phyloP scores from a whole-genome alignment of 1,140 invertebrate species.

The Monomorium pharaonis region DNA sequence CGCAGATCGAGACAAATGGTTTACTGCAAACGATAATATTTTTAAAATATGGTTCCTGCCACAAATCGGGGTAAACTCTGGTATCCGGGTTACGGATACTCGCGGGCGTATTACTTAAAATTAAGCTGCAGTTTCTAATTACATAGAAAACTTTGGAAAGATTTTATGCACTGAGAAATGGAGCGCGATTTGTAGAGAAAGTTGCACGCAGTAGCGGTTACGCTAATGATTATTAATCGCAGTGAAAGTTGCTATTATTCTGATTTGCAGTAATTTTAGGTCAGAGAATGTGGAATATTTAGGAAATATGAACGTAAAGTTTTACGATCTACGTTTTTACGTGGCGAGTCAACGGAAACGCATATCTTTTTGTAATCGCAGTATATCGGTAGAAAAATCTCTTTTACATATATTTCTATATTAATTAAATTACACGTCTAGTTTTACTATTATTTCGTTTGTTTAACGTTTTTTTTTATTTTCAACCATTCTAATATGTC shows the following conservation, averaged over 20 bases:
- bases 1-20: not conserved
- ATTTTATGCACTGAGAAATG: constrained; percentile 55
- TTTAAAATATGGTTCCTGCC: not conserved
- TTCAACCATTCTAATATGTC: not conserved
- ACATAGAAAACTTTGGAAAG: constrained; percentile 50
- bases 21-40: constrained; percentile 1
- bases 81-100: not conserved
- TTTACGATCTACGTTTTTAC: constrained; percentile 17
- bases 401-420: not conserved
- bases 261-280: constrained; percentile 36
- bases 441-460: not conserved
- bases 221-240: constrained; percentile 55
- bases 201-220: constrained; percentile 36
- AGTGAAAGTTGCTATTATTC: constrained; percentile 54
- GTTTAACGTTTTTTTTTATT: not conserved
- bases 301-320: constrained; percentile 26
- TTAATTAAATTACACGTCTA: not conserved
- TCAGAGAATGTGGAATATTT: constrained; percentile 22
- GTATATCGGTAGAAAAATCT: not conserved
- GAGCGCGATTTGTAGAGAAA: constrained; percentile 53
- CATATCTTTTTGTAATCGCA: not conserved
- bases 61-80: not conserved
- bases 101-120: not conserved
- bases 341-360: not conserved
- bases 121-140: constrained; percentile 41